Conservation (phyloP, 2,113 vertebrate species). For the Spilogale gracilis region DNA sequence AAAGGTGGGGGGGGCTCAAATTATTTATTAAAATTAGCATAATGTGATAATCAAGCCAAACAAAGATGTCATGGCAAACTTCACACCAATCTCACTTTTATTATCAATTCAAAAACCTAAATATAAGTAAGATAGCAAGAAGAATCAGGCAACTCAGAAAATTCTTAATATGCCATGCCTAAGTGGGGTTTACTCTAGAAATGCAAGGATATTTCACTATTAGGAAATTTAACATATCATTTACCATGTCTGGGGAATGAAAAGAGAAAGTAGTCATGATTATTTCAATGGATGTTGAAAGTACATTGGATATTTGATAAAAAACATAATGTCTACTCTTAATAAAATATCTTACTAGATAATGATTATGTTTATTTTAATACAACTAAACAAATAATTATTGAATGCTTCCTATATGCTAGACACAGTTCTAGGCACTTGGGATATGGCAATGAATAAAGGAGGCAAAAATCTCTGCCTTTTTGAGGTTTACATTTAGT, state of each 20-base stretch:
- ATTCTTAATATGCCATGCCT: background rate
- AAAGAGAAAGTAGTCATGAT: constrained; percentile 38
- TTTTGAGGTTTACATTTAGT: background rate
- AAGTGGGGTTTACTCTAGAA: background rate
- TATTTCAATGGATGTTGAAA: constrained; percentile 22
- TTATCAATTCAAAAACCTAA: constrained; percentile 3
- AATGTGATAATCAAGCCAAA: constrained; percentile 16
- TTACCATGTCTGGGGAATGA: background rate
- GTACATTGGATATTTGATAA: constrained; percentile 2
- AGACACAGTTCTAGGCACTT: background rate
- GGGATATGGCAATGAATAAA: background rate
- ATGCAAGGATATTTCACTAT: constrained; percentile 1
- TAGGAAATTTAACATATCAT: constrained; percentile 35
- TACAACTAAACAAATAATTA: constrained; percentile 2
- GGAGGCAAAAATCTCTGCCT: background rate
- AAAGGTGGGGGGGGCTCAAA: background rate
- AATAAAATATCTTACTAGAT: constrained; percentile 28
- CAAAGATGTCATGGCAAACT: background rate
- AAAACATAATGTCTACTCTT: constrained; percentile 39
- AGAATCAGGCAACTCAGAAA: background rate
- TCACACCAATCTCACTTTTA: background rate
- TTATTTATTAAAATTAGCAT: constrained; percentile 11
- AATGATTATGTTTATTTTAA: background rate
- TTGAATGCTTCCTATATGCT: background rate
- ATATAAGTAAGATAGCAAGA: constrained; percentile 4